Evolutionary conservation across 2,888 invertebrate genomes (phyloP), one percentile per base, ranked within the genome.

Genomic region (Synergus itoensis): DNA sequence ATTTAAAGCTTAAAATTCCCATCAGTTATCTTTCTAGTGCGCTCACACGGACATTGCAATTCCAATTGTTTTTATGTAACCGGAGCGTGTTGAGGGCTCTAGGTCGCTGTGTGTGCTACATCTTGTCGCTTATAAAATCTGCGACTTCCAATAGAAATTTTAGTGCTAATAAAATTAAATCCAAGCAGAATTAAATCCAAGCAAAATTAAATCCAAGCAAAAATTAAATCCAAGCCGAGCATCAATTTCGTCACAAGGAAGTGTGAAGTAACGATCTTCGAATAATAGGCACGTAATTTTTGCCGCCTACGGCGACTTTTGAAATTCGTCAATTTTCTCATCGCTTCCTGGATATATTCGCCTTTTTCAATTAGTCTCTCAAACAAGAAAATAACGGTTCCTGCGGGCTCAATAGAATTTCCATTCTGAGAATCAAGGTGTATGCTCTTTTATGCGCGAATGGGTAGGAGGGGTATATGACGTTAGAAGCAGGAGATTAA

Each of bases 381-480:
- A 73, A 53, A 73, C 53, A 73, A 73, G 53, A 48, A 40, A 73
- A 73, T 73, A 73, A 53, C 73, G 53, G 73, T 73, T 73, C 7
- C 36, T 28, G 43, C n/a, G 48, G 60, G 41, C 57, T 45, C 63
- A 63, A 76, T 65, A 79, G 73, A 21, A 77, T 77, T 79, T 77
- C 69, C 67, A 79, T 77, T 77, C 73, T 65, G 21, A 45, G 76
- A 76, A 77, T 40, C 53, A 41, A 65, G 64, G 41, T 77, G 9
- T 41, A 41, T 65, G 77, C 36, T 48, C 76, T 63, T 63, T 76
- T 78, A 48, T 48, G 65, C 57, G 67, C 18, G 53, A 53, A 60
- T 57, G 48, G 45, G 65, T 57, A 53, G 64, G 77, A 69, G 67
- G 78, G 62, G 40, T 57, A 79, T 82, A 81, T 85, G 82, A 67